Evolutionary conservation across 2,888 invertebrate genomes (phyloP), one percentile per base, ranked within the genome.

Genomic region (Drepana falcataria): DNA sequence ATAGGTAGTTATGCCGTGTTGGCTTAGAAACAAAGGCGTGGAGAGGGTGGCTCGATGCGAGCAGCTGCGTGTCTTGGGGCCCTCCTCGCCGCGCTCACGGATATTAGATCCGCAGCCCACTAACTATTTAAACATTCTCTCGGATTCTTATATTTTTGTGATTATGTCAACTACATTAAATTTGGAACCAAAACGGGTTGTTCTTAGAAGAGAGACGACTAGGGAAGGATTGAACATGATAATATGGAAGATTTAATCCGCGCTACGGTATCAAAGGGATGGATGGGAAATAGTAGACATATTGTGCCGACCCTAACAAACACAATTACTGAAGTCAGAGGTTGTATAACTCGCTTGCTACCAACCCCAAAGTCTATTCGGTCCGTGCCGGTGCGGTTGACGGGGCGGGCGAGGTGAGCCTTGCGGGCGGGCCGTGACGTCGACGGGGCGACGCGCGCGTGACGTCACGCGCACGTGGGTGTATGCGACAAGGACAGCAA

Each of bases 401-500:
- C 48, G 54, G 59, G 61, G 57, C 52, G 54, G 53, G 51, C 48
- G 53, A 51, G n/a, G 44, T 44, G 59, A 60, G 66, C 64, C 61
- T 64, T 52, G 63, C 76, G 75, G 76, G 75, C 73, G 76, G 71
- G 73, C 68, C 59, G 75, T 87, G 88, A 86, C 87, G 87, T 86
- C 75, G 72, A 64, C 68, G 69, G 74, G 72, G 73, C 73, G 75
- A 73, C 71, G 80, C 65, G 77, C 61, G 68, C 44, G 73, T 85
- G 83, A 87, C 87, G 86, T 87, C 87, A 87, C 79, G 63, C 73
- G 82, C 87, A 87, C 87, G 87, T 85, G 87, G 84, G 83, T 69
- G 84, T 76, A 81, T 63, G 79, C 74, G 83, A 85, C 67, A 68
- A 79, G 71, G 87, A 83, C 69, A 66, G 69, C 60, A 65, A 65